These are phyloP conservation scores for Pterocles burchelli DNA, from an alignment of 2,113 vertebrate genomes.

Conservation along the genomic window DNA sequence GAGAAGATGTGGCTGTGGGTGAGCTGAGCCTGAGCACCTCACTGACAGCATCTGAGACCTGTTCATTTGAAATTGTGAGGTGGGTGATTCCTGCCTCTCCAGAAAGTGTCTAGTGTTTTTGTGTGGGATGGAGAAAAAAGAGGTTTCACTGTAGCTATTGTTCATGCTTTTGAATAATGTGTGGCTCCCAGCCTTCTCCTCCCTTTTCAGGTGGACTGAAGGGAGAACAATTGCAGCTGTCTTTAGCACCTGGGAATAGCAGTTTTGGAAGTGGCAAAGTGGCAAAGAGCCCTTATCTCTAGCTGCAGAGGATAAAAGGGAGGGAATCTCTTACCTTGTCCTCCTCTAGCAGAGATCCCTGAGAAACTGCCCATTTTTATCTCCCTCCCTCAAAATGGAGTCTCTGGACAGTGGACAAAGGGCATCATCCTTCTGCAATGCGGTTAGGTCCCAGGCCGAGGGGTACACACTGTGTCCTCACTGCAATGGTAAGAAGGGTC, in stretches of 20 bases:
- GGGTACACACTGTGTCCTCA: not conserved
- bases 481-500: not conserved
- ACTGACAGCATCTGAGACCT: not conserved
- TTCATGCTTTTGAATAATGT: not conserved
- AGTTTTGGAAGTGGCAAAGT: not conserved
- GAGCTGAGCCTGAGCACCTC: not conserved
- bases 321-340: not conserved
- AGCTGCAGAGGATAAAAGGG: not conserved
- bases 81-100: not conserved
- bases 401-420: not conserved
- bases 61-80: not conserved
- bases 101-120: not conserved
- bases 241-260: not conserved
- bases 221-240: not conserved
- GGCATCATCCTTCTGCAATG: not conserved
- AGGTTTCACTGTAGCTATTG: not conserved
- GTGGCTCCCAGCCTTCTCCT: not conserved
- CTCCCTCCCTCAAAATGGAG: not conserved
- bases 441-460: not conserved
- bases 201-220: not conserved
- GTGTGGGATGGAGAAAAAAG: not conserved
- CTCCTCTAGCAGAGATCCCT: not conserved
- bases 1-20: not conserved
- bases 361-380: not conserved
- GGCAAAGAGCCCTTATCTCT: not conserved